These are phyloP conservation scores for Anoura caudifer DNA, from an alignment of 2,113 vertebrate genomes.

Conservation along the genomic window DNA sequence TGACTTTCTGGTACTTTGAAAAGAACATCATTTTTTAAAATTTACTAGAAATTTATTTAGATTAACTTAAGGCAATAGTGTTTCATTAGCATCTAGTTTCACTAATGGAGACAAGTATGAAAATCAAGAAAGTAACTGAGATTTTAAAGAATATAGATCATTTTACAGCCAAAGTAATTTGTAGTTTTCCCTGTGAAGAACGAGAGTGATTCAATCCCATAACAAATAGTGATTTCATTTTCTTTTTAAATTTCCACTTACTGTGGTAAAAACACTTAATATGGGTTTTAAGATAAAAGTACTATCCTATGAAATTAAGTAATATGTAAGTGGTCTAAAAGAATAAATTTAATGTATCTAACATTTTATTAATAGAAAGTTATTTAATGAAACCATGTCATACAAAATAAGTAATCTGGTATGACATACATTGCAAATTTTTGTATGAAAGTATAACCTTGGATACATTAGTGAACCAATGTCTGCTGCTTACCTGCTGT, in stretches of 20 bases:
- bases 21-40: background rate
- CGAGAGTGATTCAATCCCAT: background rate
- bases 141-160: constrained; percentile 16
- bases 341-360: background rate
- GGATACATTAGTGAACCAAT: background rate
- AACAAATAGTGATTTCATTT: background rate
- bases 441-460: background rate
- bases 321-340: background rate
- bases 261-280: background rate
- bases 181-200: background rate
- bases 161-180: constrained; percentile 15
- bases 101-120: background rate
- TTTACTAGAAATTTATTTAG: background rate
- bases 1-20: background rate
- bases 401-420: background rate
- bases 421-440: background rate
- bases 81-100: background rate
- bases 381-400: background rate
- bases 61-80: constrained; percentile 6
- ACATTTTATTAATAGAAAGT: background rate
- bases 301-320: background rate
- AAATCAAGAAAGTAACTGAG: background rate
- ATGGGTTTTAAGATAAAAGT: background rate
- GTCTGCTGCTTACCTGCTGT: background rate
- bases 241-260: constrained; percentile 15